Evolutionary conservation across 2,113 vertebrate genomes (phyloP).

Genomic region (Corythornis vintsioides): DNA sequence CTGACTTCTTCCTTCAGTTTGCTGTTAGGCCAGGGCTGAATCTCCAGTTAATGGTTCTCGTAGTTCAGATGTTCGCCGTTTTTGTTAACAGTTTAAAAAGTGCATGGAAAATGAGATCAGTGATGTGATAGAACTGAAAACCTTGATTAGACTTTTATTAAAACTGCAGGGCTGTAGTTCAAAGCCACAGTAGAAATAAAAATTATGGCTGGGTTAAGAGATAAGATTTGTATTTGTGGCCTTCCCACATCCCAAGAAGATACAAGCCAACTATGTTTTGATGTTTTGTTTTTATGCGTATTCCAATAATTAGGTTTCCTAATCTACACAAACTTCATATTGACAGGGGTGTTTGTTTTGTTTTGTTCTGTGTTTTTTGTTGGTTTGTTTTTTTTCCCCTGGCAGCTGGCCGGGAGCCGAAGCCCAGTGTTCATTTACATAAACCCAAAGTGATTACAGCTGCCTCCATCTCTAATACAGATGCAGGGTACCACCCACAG

Average conservation of each 20-base stretch:
- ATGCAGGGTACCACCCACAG: conserved; percentile 29
- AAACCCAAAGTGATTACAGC: conserved; percentile 5
- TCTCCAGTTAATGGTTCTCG: not conserved
- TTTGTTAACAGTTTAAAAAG: not conserved
- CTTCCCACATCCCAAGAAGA: not conserved
- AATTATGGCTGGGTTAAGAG: not conserved
- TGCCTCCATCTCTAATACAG: conserved; percentile 47
- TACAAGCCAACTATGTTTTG: not conserved
- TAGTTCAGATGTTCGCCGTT: not conserved
- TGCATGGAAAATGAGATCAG: not conserved
- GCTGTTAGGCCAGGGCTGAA: not conserved
- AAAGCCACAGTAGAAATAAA: not conserved
- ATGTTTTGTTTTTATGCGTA: conserved; percentile 2
- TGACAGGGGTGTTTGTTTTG: not conserved
- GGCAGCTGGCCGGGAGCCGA: not conserved
- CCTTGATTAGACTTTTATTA: not conserved
- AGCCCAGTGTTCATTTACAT: conserved; percentile 18
- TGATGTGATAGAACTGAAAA: not conserved
- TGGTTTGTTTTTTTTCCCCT: not conserved
- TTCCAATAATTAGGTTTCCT: not conserved
- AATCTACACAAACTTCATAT: not conserved
- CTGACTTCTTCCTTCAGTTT: not conserved
- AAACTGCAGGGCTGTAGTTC: not conserved
- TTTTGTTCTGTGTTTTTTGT: not conserved
- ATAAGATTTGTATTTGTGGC: conserved; percentile 23